Evolutionary conservation across 1,140 invertebrate genomes (phyloP), one percentile per base, ranked within the genome.

Genomic region (Neodiprion lecontei): DNA sequence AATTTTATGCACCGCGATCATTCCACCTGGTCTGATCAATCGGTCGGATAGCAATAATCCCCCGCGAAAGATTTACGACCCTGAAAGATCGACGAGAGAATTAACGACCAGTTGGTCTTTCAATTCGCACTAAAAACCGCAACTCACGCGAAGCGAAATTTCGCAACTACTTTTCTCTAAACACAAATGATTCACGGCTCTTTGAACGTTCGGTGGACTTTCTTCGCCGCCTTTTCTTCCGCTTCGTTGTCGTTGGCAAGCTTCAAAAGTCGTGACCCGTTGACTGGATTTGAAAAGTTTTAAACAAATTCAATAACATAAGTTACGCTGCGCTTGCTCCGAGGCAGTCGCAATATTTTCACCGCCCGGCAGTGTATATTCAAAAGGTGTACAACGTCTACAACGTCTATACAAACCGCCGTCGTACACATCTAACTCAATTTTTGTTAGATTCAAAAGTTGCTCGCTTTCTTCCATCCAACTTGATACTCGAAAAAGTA

Each of bases 251-350:
- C 11, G 53, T 61, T 61, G 11, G 53, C 53, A 17, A 7, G 53
- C 53, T 61, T 61, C 11, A 7, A 61, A 9, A 61, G 8, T 69
- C 14, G 14, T 12, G 21, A 69, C 21, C 74, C 68, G 70, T 70
- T 17, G 28, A 76, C 74, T 74, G 75, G 78, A 79, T 81, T 78
- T 78, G 78, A 81, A 81, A 77, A 81, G 80, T 81, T 81, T 75
- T 78, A 79, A 81, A 81, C 79, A 81, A 81, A 81, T 81, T 78
- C 79, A 81, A 81, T 81, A 81, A 81, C 76, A 78, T 74, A 48
- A 53, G 66, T 74, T 47, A n/a, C 71, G 72, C 74, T 61, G 53
- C 28, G 28, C 28, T 40, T 40, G 28, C 5, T 61, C 53, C n/a
- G 53, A 61, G 53, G 11, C 53, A 61, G 53, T 61, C 9, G 53